Conservation (phyloP, 2,797 vertebrate genomes). For the Hephaestus fuliginosus region DNA sequence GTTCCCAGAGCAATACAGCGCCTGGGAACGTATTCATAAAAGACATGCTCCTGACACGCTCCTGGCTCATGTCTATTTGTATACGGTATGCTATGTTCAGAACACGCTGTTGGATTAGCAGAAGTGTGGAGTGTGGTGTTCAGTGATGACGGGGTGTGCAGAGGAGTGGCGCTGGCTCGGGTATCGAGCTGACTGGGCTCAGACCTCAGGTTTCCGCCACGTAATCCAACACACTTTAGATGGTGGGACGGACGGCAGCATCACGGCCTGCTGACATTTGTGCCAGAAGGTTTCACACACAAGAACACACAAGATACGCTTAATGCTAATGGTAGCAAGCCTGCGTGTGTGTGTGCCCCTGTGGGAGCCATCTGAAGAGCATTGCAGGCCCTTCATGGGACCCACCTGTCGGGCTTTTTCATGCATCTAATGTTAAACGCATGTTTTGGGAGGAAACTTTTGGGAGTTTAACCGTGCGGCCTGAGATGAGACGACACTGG, state of each 20-base stretch:
- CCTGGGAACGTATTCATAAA: conserved; percentile 46
- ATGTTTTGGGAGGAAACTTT: conserved; percentile 67
- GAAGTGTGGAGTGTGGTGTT: conserved; percentile 46
- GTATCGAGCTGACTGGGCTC: conserved; percentile 70
- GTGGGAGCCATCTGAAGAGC: conserved; percentile 81
- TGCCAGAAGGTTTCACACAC: conserved; percentile 70
- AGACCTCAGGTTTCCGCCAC: conserved; percentile 66
- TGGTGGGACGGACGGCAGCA: conserved; percentile 23
- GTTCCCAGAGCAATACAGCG: conserved; percentile 26
- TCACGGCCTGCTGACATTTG: conserved; percentile 60
- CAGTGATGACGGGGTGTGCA: conserved; percentile 43
- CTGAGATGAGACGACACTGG: conserved; percentile 3
- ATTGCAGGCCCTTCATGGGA: conserved; percentile 82
- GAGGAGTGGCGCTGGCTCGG: conserved; percentile 46
- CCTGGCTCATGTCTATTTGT: conserved; percentile 40
- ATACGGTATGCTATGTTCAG: conserved; percentile 44
- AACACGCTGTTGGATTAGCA: conserved; percentile 58
- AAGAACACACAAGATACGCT: conserved; percentile 22
- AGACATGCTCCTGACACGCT: conserved; percentile 49
- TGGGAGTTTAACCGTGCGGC: conserved; percentile 3
- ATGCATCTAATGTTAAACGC: conserved; percentile 81
- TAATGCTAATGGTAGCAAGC: not conserved
- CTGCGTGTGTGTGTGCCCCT: conserved; percentile 2
- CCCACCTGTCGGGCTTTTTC: conserved; percentile 88
- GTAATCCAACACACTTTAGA: conserved; percentile 58